phyloP scores from a whole-genome alignment of 2,888 invertebrate genomes.

The Spialia ferax region DNA sequence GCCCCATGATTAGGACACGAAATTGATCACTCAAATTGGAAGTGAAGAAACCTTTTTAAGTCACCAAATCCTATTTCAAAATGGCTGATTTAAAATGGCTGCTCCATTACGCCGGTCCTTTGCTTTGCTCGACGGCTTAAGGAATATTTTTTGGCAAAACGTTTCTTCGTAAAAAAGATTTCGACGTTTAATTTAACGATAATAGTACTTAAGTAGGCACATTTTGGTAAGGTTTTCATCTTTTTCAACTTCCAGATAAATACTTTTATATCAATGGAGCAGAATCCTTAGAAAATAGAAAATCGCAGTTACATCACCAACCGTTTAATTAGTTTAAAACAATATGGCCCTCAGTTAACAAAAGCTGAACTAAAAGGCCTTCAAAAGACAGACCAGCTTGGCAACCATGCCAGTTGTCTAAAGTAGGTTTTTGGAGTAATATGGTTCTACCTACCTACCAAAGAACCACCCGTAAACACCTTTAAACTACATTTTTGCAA shows the following conservation, averaged over 20 bases:
- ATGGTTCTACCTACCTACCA: no score
- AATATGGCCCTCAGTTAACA: no score
- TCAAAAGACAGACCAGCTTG: no score
- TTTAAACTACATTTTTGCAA: no score
- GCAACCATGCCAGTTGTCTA: no score
- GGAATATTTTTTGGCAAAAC: background rate
- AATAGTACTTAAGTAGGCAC: no score
- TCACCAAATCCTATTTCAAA: conserved; percentile 50
- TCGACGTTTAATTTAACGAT: conserved; percentile 11
- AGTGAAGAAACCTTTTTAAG: conserved; percentile 64
- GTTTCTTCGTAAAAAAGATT: conserved; percentile 21
- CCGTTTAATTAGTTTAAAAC: no score
- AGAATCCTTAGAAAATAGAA: no score
- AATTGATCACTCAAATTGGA: conserved; percentile 58
- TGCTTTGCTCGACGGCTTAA: conserved; percentile 1
- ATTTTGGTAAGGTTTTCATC: background rate
- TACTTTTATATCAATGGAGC: conserved; percentile 12
- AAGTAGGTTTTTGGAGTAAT: no score
- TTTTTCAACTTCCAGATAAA: background rate
- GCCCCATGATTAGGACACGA: conserved; percentile 55
- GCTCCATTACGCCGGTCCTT: conserved; percentile 24
- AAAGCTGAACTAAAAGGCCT: no score
- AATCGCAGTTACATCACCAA: no score
- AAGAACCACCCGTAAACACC: no score
- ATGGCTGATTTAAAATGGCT: conserved; percentile 48